Percentiles rank a stretch among this genome's conserved stretches.
Conservation (phyloP, 1,140 invertebrate species). For the Adelges cooleyi region DNA sequence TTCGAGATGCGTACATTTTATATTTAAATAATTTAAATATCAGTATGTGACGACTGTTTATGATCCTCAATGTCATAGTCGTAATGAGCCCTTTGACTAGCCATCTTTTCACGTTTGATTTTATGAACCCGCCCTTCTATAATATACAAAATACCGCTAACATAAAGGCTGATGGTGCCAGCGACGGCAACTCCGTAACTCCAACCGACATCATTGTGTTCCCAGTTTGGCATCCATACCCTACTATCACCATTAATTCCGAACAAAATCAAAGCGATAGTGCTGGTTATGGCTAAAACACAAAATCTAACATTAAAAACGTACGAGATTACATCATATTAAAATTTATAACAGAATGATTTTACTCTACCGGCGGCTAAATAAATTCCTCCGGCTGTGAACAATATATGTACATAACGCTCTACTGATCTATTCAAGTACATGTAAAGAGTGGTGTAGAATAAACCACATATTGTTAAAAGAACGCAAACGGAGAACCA, state of each 20-base stretch:
- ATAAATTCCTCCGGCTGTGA: conserved; percentile 7
- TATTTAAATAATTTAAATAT: conserved; percentile 16
- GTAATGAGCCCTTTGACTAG: conserved; percentile 12
- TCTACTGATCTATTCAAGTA: conserved; percentile 11
- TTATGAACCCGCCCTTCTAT: conserved; percentile 66
- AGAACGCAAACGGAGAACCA: conserved; percentile 14
- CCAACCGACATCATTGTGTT: conserved; percentile 92
- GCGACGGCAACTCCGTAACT: conserved; percentile 77
- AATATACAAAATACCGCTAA: conserved; percentile 41
- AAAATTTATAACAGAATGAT: not conserved
- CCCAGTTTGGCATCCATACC: conserved; percentile 94
- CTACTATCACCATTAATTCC: conserved; percentile 77
- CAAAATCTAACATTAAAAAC: conserved; percentile 8
- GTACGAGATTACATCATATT: not conserved
- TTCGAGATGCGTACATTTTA: too few species aligned
- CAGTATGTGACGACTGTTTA: conserved; percentile 20
- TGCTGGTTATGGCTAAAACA: conserved; percentile 53
- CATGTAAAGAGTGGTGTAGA: conserved; percentile 25
- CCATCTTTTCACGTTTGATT: conserved; percentile 46
- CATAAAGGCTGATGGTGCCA: conserved; percentile 40
- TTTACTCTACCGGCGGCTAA: not conserved
- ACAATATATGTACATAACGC: conserved; percentile 4
- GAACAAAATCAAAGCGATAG: conserved; percentile 64
- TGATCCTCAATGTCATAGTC: conserved; percentile 26
- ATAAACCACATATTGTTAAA: conserved; percentile 7